Conservation (phyloP, 2,113 vertebrate genomes). For the Panthera leo region DNA sequence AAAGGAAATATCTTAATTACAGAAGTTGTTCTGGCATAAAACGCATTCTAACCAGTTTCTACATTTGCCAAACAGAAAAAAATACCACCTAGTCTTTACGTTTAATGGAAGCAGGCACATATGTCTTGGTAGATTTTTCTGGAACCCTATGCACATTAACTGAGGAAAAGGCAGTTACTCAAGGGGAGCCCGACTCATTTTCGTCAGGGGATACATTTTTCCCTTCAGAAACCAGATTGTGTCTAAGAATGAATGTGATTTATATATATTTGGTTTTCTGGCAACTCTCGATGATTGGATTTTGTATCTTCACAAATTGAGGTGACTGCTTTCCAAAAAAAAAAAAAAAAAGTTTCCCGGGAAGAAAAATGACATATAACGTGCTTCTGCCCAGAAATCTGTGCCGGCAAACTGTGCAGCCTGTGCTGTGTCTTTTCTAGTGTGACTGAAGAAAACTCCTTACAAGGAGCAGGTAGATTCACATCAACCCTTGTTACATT, state of each 20-base stretch:
- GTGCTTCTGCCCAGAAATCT: not conserved
- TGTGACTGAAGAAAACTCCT: not conserved
- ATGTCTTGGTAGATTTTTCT: not conserved
- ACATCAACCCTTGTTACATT: not conserved
- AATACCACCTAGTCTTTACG: not conserved
- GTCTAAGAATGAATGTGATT: not conserved
- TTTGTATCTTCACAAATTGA: not conserved
- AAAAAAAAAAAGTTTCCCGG: not conserved
- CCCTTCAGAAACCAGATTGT: not conserved
- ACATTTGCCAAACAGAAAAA: not conserved
- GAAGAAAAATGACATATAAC: not conserved
- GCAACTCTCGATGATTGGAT: not conserved
- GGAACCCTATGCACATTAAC: not conserved
- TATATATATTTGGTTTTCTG: not conserved
- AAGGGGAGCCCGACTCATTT: not conserved
- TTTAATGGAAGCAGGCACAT: not conserved
- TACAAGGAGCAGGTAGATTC: not conserved
- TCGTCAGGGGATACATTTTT: not conserved
- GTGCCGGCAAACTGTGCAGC: not conserved
- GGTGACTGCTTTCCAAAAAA: not conserved
- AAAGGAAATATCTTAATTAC: not conserved
- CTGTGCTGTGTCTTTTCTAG: not conserved
- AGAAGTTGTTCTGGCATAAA: not conserved
- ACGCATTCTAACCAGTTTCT: not conserved
- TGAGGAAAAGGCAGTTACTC: not conserved